Conservation (phyloP, 2,113 vertebrate species). For the Malurus cyaneus region DNA sequence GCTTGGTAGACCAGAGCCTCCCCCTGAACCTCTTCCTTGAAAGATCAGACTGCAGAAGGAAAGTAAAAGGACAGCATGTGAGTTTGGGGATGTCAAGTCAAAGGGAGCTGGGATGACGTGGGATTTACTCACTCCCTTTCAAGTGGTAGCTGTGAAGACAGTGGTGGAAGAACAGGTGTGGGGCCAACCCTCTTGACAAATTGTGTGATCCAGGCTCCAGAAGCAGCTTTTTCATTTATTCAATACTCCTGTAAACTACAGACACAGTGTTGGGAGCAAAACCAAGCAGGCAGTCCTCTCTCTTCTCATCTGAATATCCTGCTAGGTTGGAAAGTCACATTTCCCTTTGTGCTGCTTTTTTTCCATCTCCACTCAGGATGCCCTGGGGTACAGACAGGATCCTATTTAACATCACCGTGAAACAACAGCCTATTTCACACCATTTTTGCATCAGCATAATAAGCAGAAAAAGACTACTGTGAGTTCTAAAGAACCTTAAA, state of each 20-base stretch:
- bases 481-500: constrained; percentile 12
- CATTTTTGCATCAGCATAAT: not conserved
- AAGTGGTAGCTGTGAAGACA: not conserved
- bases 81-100: not conserved
- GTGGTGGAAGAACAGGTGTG: not conserved
- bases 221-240: not conserved
- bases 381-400: not conserved
- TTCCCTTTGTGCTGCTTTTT: not conserved
- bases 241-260: not conserved
- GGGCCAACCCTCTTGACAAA: not conserved
- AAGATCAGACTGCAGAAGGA: not conserved
- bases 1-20: not conserved
- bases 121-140: not conserved
- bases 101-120: not conserved
- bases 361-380: not conserved
- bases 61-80: constrained; percentile 1
- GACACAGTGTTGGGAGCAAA: not conserved
- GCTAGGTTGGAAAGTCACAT: not conserved
- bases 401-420: not conserved
- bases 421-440: not conserved
- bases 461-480: not conserved
- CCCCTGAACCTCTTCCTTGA: not conserved
- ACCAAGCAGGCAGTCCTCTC: not conserved
- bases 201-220: not conserved
- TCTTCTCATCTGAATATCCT: not conserved